A percentile compares a stretch with the other conserved stretches of the same genome.
Evolutionary conservation across 2,888 invertebrate species (phyloP).

Genomic region (Neoitamus cyanurus): DNA sequence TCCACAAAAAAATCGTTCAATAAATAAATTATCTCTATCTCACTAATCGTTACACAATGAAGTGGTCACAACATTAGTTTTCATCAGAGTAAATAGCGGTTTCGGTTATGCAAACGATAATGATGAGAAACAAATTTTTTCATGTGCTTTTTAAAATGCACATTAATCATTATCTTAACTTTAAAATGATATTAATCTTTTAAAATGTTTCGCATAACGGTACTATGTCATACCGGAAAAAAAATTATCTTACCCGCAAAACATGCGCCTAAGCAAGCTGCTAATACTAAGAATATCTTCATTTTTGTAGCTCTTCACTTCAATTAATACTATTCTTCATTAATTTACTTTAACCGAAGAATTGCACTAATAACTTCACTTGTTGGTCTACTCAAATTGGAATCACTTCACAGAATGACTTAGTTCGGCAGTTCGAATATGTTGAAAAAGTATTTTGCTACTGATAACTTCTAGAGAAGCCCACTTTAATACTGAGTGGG

Average conservation of each 20-base stretch:
- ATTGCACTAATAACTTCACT: neutral
- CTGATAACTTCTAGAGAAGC: neutral
- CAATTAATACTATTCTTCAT: neutral
- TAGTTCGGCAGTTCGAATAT: neutral
- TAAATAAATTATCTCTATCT: neutral
- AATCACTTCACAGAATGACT: neutral
- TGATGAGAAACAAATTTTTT: neutral
- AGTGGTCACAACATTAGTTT: neutral
- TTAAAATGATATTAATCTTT: neutral
- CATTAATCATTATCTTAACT: neutral
- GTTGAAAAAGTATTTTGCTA: slow-evolving; percentile 19
- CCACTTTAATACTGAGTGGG: neutral
- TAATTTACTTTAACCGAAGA: neutral
- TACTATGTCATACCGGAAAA: neutral
- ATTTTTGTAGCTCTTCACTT: slow-evolving; percentile 54
- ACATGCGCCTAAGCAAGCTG: slow-evolving; percentile 61
- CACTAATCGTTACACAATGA: neutral
- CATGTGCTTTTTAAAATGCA: neutral
- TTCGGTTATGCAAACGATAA: neutral
- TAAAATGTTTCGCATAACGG: neutral
- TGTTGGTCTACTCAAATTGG: neutral
- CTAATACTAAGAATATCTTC: slow-evolving; percentile 61
- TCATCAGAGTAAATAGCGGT: neutral
- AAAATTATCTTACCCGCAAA: slow-evolving; percentile 61
- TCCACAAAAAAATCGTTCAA: neutral